Evolutionary conservation across 2,113 vertebrate species (phyloP), one percentile per base, ranked within the genome.

Genomic region (Pelecanoides urinatrix): DNA sequence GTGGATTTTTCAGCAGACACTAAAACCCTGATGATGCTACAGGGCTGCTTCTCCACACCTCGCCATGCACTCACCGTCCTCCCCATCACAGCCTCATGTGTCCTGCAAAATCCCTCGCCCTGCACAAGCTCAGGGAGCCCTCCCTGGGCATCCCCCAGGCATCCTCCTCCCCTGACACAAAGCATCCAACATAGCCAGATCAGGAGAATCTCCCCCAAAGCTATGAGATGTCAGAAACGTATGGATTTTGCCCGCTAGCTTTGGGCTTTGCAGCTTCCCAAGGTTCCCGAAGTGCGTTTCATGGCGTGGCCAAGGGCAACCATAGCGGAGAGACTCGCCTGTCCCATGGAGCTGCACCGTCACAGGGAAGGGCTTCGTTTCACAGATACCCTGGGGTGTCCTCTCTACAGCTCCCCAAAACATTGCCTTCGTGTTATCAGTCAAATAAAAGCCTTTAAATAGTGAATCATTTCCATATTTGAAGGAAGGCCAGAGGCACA

Each of bases 281-380:
- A 29, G 80, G 29, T 49, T 26, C 59, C 16, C 2, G 0, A 47
- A 49, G 70, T n/a, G 20, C 4, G 1, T 40, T 80, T 59, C 16
- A 16, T 6, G 40, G 19, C 55, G 19, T 12, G 32, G 59, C 58
- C n/a, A 34, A 1, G 1, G 34, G 45, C 44, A 58, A 62, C 16
- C 16, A 49, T 19, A n/a, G 55, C 0, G 1, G 52, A 74, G 26
- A 50, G 22, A 16, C 17, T 36, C 10, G 1, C 13, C n/a, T 36
- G 22, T 9, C 38, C 70, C 11, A 8, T 2, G 8, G 29, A 68
- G 53, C 23, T 4, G 5, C 62, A 42, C 7, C 4, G 1, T 8
- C 25, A 17, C 27, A 61, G n/a, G 14, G 27, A 77, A 62, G 7
- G 27, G 36, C 19, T 89, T 80, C 2, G 0, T 47, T 40, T 56